Conservation (phyloP, 1,140 invertebrate genomes). For the Drosophila novamexicana region DNA sequence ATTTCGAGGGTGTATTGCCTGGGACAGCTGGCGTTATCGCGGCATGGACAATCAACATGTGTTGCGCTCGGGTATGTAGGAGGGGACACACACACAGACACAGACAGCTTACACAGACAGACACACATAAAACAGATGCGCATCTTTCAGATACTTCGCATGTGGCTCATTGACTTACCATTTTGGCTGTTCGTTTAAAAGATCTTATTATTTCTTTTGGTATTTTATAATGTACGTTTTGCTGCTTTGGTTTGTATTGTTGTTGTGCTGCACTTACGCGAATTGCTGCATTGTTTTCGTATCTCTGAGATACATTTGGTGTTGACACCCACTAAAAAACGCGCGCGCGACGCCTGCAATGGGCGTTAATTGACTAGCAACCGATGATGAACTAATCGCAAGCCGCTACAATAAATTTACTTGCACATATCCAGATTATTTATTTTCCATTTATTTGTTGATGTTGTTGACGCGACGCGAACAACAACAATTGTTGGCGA, state of each 20-base stretch:
- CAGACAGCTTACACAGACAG: conserved; percentile 16
- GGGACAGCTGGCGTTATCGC: conserved; percentile 62
- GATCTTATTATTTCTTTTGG: conserved; percentile 20
- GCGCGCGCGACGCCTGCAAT: conserved; percentile 14
- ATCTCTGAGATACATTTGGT: conserved; percentile 37
- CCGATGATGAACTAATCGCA: conserved; percentile 13
- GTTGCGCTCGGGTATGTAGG: conserved; percentile 44
- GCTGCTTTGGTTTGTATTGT: conserved; percentile 14
- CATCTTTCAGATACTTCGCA: conserved; percentile 36
- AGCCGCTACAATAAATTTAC: conserved; percentile 5
- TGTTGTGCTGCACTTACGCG: conserved; percentile 15
- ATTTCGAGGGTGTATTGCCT: conserved; percentile 21
- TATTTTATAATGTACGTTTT: conserved; percentile 10
- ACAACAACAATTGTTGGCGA: conserved; percentile 29
- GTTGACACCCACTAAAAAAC: conserved; percentile 37
- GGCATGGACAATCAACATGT: conserved; percentile 72
- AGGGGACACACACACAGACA: conserved; percentile 12
- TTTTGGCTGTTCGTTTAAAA: conserved; percentile 33
- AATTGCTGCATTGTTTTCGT: conserved; percentile 30
- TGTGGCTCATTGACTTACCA: conserved; percentile 50
- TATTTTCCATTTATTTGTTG: conserved; percentile 18
- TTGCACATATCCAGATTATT: conserved; percentile 30
- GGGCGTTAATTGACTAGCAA: conserved; percentile 28
- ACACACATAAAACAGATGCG: conserved; percentile 32
- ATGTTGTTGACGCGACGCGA: conserved; percentile 36